Conservation (phyloP, 2,797 vertebrate species). For the Tapirus indicus region DNA sequence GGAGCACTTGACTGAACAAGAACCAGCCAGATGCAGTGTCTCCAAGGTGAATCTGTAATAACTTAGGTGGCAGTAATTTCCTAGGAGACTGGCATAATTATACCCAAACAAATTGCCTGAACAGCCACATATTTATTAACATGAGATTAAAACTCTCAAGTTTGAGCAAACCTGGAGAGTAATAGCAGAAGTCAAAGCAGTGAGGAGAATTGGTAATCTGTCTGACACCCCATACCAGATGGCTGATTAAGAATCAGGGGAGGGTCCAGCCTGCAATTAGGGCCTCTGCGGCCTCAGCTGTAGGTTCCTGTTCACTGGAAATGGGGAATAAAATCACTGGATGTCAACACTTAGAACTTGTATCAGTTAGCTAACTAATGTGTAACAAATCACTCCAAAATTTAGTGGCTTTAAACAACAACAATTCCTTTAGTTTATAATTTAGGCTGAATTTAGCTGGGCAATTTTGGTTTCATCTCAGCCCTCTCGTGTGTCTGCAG, state of each 20-base stretch:
- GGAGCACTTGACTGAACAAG: conserved; percentile 69
- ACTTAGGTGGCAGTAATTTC: conserved; percentile 79
- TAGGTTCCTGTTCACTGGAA: neutral
- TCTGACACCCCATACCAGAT: neutral
- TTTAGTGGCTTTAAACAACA: neutral
- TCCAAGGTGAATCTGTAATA: conserved; percentile 78
- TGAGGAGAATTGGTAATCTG: neutral
- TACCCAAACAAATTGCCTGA: conserved; percentile 80
- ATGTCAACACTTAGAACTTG: neutral
- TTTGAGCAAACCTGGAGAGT: conserved; percentile 42
- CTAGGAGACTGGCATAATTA: conserved; percentile 79
- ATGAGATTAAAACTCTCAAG: conserved; percentile 75
- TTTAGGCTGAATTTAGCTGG: neutral
- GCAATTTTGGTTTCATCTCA: neutral
- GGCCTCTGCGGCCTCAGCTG: no score
- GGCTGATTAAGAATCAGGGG: neutral
- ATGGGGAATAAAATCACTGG: neutral
- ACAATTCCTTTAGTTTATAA: neutral
- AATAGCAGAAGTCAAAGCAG: neutral
- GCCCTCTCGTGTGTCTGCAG: rapidly evolving
- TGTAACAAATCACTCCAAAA: neutral
- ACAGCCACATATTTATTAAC: conserved; percentile 77
- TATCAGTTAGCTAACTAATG: neutral
- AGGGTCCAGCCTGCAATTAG: neutral
- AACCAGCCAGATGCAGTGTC: conserved; percentile 69